Conservation (phyloP, 2,888 invertebrate species). For the Caenorhabditis wallacei region DNA sequence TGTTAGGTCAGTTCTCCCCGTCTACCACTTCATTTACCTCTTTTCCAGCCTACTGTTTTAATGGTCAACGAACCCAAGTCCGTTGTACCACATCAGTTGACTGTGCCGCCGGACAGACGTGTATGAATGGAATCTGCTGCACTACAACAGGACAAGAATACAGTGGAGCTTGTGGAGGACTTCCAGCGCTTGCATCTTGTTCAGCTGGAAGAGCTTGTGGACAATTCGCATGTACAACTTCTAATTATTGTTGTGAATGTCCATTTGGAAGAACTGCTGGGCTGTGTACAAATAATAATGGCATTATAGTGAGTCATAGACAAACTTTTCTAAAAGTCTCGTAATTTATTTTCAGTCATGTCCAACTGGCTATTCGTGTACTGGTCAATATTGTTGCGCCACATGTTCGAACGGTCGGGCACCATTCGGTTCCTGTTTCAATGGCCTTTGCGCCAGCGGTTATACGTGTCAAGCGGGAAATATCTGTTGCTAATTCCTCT, state of each 20-base stretch:
- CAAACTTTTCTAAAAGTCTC: background rate
- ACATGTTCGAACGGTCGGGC: conserved; percentile 70
- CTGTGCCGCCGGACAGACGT: conserved; percentile 73
- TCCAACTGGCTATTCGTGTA: conserved; percentile 71
- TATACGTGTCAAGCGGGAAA: conserved; percentile 77
- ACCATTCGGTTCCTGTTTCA: conserved; percentile 78
- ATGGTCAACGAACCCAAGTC: conserved; percentile 71
- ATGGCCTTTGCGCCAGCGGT: conserved; percentile 74
- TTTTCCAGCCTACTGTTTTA: conserved; percentile 73
- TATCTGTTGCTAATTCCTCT: conserved; percentile 73
- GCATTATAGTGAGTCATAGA: background rate
- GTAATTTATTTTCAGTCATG: conserved; percentile 68
- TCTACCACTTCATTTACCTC: background rate
- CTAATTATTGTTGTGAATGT: conserved; percentile 81
- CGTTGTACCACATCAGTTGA: conserved; percentile 69
- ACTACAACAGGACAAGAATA: conserved; percentile 77
- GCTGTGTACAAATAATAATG: conserved; percentile 68
- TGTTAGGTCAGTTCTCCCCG: conserved; percentile 14
- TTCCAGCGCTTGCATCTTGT: conserved; percentile 75
- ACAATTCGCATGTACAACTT: conserved; percentile 73
- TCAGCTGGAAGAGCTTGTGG: conserved; percentile 63
- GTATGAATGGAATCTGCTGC: conserved; percentile 78
- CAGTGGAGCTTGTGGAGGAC: conserved; percentile 77
- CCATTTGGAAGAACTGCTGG: conserved; percentile 75
- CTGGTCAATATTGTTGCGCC: conserved; percentile 77